Conservation (phyloP, 2,113 vertebrate genomes). For the Ailurus styani region DNA sequence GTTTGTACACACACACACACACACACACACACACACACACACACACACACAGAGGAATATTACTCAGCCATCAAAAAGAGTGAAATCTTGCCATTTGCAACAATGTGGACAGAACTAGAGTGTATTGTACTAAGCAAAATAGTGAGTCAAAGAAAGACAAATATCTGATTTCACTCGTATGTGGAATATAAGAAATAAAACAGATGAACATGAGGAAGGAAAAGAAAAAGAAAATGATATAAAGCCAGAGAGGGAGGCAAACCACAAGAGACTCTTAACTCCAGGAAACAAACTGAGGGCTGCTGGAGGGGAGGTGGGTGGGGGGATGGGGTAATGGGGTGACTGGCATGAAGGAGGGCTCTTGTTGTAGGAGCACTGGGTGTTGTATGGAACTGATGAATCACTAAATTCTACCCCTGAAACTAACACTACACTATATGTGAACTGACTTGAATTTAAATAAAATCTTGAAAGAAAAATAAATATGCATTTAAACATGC, state of each 20-base stretch:
- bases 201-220: background rate
- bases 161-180: too few species aligned
- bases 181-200: background rate
- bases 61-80: background rate
- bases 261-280: background rate
- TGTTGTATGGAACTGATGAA: too few species aligned
- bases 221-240: background rate
- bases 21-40: background rate
- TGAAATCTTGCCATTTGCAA: too few species aligned
- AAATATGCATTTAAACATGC: background rate
- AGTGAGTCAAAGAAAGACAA: too few species aligned
- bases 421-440: background rate
- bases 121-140: too few species aligned
- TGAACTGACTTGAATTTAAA: background rate
- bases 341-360: background rate
- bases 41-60: background rate
- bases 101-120: too few species aligned
- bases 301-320: too few species aligned
- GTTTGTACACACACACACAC: background rate
- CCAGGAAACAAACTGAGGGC: background rate
- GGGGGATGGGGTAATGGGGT: background rate
- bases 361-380: background rate
- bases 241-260: background rate
- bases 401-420: too few species aligned
- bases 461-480: background rate